Conservation (phyloP, 1,140 invertebrate genomes). For the Drosophila murphyi region DNA sequence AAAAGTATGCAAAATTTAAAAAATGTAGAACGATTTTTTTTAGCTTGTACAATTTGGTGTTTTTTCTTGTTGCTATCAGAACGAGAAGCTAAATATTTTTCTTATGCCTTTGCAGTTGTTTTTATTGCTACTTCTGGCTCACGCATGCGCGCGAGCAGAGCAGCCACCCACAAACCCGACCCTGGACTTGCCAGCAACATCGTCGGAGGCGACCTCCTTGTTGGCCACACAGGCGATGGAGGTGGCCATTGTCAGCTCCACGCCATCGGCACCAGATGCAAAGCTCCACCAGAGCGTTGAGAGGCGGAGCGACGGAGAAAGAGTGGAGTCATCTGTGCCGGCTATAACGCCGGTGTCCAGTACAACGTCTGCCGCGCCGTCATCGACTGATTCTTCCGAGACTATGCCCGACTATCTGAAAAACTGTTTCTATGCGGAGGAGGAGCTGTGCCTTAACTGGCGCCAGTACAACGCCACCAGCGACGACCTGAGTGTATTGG, state of each 20-base stretch:
- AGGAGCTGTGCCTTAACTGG: constrained; percentile 64
- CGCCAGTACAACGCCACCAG: constrained; percentile 16
- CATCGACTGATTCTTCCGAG: constrained; percentile 27
- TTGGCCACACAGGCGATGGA: constrained; percentile 7
- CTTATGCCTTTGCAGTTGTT: constrained; percentile 31
- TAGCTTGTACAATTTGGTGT: neutral
- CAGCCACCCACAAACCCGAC: constrained; percentile 8
- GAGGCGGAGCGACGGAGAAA: neutral
- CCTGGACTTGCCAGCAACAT: neutral
- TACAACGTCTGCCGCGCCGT: constrained; percentile 15
- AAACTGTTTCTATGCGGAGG: constrained; percentile 78
- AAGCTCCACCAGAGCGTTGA: constrained; percentile 2
- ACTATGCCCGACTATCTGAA: constrained; percentile 61
- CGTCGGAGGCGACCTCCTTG: constrained; percentile 1
- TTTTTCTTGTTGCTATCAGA: neutral
- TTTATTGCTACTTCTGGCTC: constrained; percentile 31
- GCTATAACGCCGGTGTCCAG: constrained; percentile 16
- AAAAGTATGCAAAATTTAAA: too few relatives aligned
- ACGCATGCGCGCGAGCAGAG: constrained; percentile 49
- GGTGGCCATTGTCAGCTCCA: neutral
- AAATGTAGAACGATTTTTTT: too few relatives aligned
- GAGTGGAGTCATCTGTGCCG: neutral
- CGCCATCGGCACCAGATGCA: neutral
- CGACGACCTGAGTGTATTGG: constrained; percentile 3
- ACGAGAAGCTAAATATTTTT: neutral